Evolutionary conservation across 2,113 vertebrate species (phyloP), one percentile per base, ranked within the genome.

Genomic region (Pomatostomus ruficeps): DNA sequence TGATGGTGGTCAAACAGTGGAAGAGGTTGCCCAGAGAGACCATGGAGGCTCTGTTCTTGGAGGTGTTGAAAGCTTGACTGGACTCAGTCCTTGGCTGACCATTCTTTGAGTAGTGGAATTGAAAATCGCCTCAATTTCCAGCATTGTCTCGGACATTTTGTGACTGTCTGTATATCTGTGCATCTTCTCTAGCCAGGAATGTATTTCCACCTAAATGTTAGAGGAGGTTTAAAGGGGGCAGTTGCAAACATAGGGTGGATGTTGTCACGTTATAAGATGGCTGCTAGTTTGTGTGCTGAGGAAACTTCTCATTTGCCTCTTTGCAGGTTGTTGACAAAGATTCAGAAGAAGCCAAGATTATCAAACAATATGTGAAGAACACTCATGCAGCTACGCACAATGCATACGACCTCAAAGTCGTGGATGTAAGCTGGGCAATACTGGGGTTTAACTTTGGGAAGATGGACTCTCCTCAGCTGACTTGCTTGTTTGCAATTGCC

Each of bases 341-440:
- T 49, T 98, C 99, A 7, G 95, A 98, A 36, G 99, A 99, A 97
- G 99, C 99, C 18, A 98, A 98, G 91, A 96, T 99, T 92, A 99
- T 99, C 93, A 89, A 95, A 55, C 98, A 99, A 31, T 99, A 99
- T 5, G 99, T 99, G 38, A 99, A 98, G 97, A 99, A 99, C 96
- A 99, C 99, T 22, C 99, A 99, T 2, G 99, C 99, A 10, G 98
- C 98, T 86, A 99, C 99, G 0, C 99, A 99, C 95, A 99, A 99
- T 1, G 98, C 99, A 0, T 99, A 99, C 63, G 99, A 99, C 45
- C 97, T 99, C 95, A 99, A 99, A 96, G 98, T 99, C 2, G 78
- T 99, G 23, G 99, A 99, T 71, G 99, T 99, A 95, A 98, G 99
- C 88, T 61, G 72, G n/a, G 62, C 52, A 71, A 4, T 52, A 9